These are phyloP conservation scores for Donacobius atricapilla DNA, from an alignment of 2,113 vertebrate genomes.

Conservation along the genomic window DNA sequence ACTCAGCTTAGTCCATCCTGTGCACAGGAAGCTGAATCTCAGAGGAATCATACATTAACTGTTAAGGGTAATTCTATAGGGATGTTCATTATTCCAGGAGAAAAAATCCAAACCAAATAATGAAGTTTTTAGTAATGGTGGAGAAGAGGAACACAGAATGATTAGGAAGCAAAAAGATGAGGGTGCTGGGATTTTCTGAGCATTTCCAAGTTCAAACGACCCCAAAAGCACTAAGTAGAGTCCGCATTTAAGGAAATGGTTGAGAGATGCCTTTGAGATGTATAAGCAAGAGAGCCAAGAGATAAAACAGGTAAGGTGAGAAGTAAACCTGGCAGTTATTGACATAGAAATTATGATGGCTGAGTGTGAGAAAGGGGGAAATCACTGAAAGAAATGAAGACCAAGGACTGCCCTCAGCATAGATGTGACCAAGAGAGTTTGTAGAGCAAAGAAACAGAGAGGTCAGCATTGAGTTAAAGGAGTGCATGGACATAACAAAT, in stretches of 20 bases:
- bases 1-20: background rate
- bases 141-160: background rate
- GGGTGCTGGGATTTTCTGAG: background rate
- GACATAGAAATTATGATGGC: background rate
- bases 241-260: background rate
- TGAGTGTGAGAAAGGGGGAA: background rate
- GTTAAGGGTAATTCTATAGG: background rate
- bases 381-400: background rate
- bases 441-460: background rate
- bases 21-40: background rate
- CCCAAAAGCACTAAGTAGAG: background rate
- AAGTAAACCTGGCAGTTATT: background rate
- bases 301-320: background rate
- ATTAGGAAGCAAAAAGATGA: background rate
- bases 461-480: background rate
- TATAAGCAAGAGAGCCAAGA: background rate
- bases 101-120: background rate
- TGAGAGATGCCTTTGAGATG: background rate
- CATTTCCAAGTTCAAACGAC: background rate
- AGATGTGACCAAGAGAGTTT: background rate
- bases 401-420: fast-evolving
- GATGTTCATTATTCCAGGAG: background rate
- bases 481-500: background rate
- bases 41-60: background rate
- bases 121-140: background rate